Conservation (phyloP, 2,888 invertebrate species). For the Molorchus minor region DNA sequence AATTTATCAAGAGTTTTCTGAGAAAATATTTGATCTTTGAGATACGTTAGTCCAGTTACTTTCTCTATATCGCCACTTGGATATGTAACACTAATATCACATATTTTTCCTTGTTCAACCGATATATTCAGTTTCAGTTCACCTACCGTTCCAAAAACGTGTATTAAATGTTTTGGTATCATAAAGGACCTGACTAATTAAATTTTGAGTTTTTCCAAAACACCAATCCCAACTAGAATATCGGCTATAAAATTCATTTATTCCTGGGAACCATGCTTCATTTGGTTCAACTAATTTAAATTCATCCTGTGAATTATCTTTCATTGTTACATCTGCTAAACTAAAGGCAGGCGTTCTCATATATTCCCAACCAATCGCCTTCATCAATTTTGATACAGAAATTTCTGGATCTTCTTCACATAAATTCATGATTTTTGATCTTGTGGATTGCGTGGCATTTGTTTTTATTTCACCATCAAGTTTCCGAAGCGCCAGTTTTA, state of each 20-base stretch:
- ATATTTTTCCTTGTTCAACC: slow-evolving; percentile 72
- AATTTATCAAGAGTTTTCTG: slow-evolving; percentile 70
- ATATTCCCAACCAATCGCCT: slow-evolving; percentile 86
- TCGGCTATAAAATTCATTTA: slow-evolving; percentile 74
- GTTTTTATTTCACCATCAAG: slow-evolving; percentile 83
- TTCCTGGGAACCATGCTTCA: slow-evolving; percentile 88
- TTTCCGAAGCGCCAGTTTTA: slow-evolving; percentile 77
- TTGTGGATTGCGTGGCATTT: slow-evolving; percentile 86
- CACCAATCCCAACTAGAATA: slow-evolving; percentile 89
- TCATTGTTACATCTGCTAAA: slow-evolving; percentile 76
- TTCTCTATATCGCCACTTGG: slow-evolving; percentile 71
- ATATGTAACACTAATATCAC: slow-evolving; percentile 71
- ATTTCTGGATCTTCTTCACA: slow-evolving; percentile 77
- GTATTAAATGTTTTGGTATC: slow-evolving; percentile 66
- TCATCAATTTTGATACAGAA: slow-evolving; percentile 76
- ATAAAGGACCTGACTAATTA: slow-evolving; percentile 72
- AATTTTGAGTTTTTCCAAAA: slow-evolving; percentile 84
- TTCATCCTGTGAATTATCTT: slow-evolving; percentile 79
- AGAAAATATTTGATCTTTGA: slow-evolving; percentile 74
- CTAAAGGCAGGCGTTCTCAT: slow-evolving; percentile 76
- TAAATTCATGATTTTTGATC: slow-evolving; percentile 87
- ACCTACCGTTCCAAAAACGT: slow-evolving; percentile 60
- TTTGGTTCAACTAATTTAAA: slow-evolving; percentile 88
- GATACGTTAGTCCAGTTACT: slow-evolving; percentile 69
- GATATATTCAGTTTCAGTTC: slow-evolving; percentile 71